A percentile compares a stretch with the other conserved stretches of the same genome.
phyloP scores from a whole-genome alignment of 1,140 invertebrate genomes.

The Diuraphis noxia region DNA sequence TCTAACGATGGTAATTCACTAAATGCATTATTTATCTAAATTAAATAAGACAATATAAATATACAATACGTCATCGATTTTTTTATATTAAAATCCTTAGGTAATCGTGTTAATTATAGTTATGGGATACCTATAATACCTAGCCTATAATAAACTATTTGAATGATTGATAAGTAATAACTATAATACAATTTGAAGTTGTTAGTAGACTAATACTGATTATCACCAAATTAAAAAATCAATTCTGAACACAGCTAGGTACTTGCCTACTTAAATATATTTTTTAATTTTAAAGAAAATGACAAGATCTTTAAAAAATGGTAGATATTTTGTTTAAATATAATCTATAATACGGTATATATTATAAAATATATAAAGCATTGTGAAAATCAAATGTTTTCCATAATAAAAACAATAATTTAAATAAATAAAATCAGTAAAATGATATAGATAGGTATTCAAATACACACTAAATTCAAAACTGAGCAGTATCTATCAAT shows the following conservation, averaged over 20 bases:
- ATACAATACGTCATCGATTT: background rate
- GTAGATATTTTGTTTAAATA: background rate
- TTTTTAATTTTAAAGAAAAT: no score
- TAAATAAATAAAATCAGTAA: background rate
- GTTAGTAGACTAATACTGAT: no score
- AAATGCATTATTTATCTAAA: constrained; percentile 60
- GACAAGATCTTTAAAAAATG: background rate
- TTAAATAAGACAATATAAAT: constrained; percentile 50
- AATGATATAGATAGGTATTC: background rate
- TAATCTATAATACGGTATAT: background rate
- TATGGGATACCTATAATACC: no score
- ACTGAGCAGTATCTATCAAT: constrained; percentile 46
- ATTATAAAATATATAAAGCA: background rate
- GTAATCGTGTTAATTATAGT: no score
- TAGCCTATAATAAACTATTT: no score
- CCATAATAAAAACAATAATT: background rate
- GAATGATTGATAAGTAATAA: no score
- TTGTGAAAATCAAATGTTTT: background rate
- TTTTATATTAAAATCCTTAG: background rate
- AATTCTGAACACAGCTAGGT: no score
- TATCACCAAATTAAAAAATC: no score
- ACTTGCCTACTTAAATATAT: no score
- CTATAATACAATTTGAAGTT: no score
- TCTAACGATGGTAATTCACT: constrained; percentile 62
- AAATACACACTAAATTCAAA: constrained; percentile 52